Base-by-base conservation (phyloP, 2,797 vertebrate species). In the Siniperca scherzeri region DNA sequence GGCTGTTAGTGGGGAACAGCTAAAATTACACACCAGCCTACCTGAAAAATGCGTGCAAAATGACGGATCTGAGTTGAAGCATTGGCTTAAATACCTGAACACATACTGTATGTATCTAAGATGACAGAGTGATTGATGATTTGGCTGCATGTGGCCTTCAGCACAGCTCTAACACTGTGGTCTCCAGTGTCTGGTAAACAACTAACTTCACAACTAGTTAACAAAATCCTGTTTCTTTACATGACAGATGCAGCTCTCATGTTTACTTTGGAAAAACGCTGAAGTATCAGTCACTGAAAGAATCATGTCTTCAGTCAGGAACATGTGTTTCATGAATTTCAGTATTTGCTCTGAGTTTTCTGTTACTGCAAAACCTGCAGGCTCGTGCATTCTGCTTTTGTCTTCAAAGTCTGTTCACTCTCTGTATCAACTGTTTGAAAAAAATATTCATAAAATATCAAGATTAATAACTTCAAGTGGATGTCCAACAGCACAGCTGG, bases 121-220 rank as follows among this genome's bases (percentile, higher is more conserved):
- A 78, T 73, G 69, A 87, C 80, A 82, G 67, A 42, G 61, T 81
- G 88, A 91, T 81, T 68, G 69, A 87, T 82, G 79, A 77, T 56
- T 78, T n/a, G 53, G 46, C 36, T 62, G 40, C 52, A 78, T 71
- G 60, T 52, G 79, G 61, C 62, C 55, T 27, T 81, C 33, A 60
- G 30, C 70, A 40, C 36, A 36, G 66, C 48, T 60, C 64, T 30
- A 36, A 62, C 74, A 25, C n/a, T n/a, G 64, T 11, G 9, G 71
- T 67, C 77, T 80, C 48, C 21, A 42, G 40, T 21, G 65, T 50
- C 64, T 83, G 64, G 77, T 68, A 90, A 90, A 88, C 82, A 89
- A 65, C 59, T 69, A 83, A 84, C 74, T 83, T 91, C 86, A 87
- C 87, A 89, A 84, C 80, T 75, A 86, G 85, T 75, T 88, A 67